Evolutionary conservation across 1,140 invertebrate species (phyloP).

Genomic region (Zaprionus capensis): DNA sequence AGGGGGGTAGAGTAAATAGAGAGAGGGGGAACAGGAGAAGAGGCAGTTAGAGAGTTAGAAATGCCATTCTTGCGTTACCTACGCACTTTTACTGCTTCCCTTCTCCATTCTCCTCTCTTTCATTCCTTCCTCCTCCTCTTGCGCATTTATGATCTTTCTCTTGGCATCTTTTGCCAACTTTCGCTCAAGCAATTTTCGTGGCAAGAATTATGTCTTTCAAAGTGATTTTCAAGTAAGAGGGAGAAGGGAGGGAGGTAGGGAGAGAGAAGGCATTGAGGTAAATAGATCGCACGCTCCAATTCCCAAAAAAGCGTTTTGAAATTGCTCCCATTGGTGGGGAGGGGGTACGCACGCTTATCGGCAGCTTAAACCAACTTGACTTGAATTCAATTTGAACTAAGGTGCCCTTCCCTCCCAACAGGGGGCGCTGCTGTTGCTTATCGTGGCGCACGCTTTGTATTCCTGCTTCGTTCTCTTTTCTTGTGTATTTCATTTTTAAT

Average conservation of each 20-base stretch:
- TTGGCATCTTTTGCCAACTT: constrained; percentile 49
- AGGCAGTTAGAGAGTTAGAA: constrained; percentile 15
- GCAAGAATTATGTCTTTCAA: constrained; percentile 36
- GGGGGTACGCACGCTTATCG: constrained; percentile 18
- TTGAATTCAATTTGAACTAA: not conserved
- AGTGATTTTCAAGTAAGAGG: not conserved
- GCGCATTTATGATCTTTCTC: not conserved
- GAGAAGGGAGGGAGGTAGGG: not conserved
- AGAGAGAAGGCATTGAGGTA: not conserved
- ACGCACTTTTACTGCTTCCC: constrained; percentile 71
- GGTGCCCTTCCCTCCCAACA: not conserved
- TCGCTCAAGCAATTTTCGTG: constrained; percentile 47
- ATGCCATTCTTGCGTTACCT: constrained; percentile 61
- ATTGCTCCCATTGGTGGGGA: not conserved
- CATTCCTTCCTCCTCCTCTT: not conserved
- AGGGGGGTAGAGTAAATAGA: not conserved
- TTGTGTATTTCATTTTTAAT: not conserved
- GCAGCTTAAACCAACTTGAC: constrained; percentile 22
- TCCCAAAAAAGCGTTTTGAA: constrained; percentile 31
- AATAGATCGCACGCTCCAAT: constrained; percentile 74
- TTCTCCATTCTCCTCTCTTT: not conserved
- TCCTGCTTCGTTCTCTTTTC: not conserved
- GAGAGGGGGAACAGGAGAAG: not conserved
- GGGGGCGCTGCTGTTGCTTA: constrained; percentile 3
- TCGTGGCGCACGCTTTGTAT: not conserved